A percentile compares a stretch with the other conserved stretches of the same genome.
phyloP scores from a whole-genome alignment of 1,140 invertebrate genomes.

The Battus philenor region DNA sequence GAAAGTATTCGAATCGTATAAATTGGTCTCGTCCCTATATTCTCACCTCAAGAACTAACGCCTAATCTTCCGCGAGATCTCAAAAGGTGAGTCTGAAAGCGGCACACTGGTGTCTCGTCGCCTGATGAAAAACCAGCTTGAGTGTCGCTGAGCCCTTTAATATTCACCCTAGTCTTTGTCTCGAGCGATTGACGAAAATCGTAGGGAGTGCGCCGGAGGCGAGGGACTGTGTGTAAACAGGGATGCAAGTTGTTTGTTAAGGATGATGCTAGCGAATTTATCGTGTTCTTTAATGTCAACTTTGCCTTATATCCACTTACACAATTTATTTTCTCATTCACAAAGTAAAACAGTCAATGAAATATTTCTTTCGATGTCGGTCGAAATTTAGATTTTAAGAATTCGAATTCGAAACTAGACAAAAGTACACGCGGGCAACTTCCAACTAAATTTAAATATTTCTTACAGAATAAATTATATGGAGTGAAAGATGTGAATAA shows the following conservation, averaged over 20 bases:
- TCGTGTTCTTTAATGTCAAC: too few relatives aligned
- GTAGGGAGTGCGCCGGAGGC: constrained; percentile 26
- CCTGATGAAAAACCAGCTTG: constrained; percentile 64
- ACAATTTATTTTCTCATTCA: too few relatives aligned
- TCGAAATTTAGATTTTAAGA: too few relatives aligned
- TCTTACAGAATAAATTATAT: too few relatives aligned
- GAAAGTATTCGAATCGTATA: constrained; percentile 1
- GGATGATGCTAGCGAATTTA: constrained; percentile 20
- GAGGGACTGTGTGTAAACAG: constrained; percentile 24
- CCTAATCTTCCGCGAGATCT: constrained; percentile 71
- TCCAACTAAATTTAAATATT: too few relatives aligned
- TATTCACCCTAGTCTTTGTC: constrained; percentile 68
- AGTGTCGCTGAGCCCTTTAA: constrained; percentile 62
- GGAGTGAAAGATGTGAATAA: too few relatives aligned
- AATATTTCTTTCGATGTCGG: too few relatives aligned
- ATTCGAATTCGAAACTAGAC: too few relatives aligned
- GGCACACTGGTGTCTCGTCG: constrained; percentile 50
- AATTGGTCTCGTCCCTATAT: constrained; percentile 24
- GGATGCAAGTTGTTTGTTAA: constrained; percentile 36
- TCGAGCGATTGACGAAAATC: constrained; percentile 69
- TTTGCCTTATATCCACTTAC: too few relatives aligned
- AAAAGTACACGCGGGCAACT: too few relatives aligned
- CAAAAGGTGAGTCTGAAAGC: constrained; percentile 66
- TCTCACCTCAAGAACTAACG: constrained; percentile 59
- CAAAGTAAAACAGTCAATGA: too few relatives aligned